Base-by-base conservation (phyloP, 2,113 vertebrate genomes). In the Verasper variegatus region DNA sequence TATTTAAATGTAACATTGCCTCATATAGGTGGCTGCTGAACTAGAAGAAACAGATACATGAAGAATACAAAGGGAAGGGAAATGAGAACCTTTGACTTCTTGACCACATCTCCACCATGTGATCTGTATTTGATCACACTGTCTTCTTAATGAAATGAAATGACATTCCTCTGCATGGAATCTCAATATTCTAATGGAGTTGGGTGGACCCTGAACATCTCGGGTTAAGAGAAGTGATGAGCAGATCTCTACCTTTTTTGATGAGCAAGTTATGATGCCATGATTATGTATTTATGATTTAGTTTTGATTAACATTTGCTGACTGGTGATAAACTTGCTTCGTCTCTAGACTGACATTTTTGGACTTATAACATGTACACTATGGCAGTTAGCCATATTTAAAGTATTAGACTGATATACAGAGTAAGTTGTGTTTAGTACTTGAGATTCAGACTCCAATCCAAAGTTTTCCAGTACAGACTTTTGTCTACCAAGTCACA, bases 21-120 rank as follows among this genome's bases (percentile, higher is more conserved):
- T 15, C 14, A 31, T 31, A 23, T 26, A 51, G 20, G 55, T 45
- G 51, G 26, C 21, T 63, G 64, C 78, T 80, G 21, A 56, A 73
- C 10, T 47, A 1, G 45, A 15, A 47, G 31, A 45, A 56, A 56
- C 54, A 56, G 23, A 24, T 11, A 23, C 54, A 12, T 23, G 54
- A 18, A 20, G 49, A 45, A 45, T 45, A 14, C 42, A 45, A 45
- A 45, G 2, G 42, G 42, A 45, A 45, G 42, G 42, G 42, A 3
- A 45, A 45, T 13, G 42, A 45, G 10, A 12, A 45, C 35, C 31
- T 35, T 2, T 37, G 35, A 37, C 35, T 2, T 37, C 35, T 9
- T 37, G 35, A 37, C 35, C 35, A 37, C 8, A 37, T 37, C 35
- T 37, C 9, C 8, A 37, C 35, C 35, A 37, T 37, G 35, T 37